A percentile compares a stretch with the other conserved stretches of the same genome.
Evolutionary conservation across 2,888 invertebrate species (phyloP).

Genomic region (Heteromyza rotundicornis): DNA sequence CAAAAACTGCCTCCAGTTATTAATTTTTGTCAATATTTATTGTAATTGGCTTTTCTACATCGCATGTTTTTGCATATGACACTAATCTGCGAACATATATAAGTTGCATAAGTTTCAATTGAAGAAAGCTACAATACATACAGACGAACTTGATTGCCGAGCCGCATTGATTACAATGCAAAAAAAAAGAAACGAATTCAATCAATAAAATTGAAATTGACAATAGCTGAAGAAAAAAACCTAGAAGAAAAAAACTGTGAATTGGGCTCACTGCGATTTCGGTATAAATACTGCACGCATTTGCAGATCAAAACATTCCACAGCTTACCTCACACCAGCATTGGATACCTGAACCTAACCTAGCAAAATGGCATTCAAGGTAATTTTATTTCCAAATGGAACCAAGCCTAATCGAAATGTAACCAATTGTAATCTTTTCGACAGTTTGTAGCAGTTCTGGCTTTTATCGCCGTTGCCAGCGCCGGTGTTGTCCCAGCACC

Average conservation of each 20-base stretch:
- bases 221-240: slow-evolving; percentile 17
- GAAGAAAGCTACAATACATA: not conserved
- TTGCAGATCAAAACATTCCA: slow-evolving; percentile 44
- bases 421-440: not conserved
- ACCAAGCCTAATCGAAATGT: not conserved
- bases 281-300: slow-evolving; percentile 41
- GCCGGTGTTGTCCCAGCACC: slow-evolving; percentile 49
- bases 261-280: slow-evolving; percentile 1
- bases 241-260: slow-evolving; percentile 38
- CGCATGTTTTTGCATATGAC: slow-evolving; percentile 40
- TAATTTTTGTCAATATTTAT: slow-evolving; percentile 1
- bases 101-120: not conserved
- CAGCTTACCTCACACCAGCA: slow-evolving; percentile 34
- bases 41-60: not conserved
- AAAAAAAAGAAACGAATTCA: slow-evolving; percentile 9
- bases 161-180: not conserved
- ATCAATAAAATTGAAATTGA: slow-evolving; percentile 28
- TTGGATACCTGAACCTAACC: slow-evolving; percentile 11
- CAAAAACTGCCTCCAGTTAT: slow-evolving; percentile 15
- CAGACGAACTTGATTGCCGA: slow-evolving; percentile 9
- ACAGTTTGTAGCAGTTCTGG: slow-evolving; percentile 47
- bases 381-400: slow-evolving; percentile 19
- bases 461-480: slow-evolving; percentile 45
- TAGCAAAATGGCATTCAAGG: slow-evolving; percentile 46
- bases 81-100: slow-evolving; percentile 40